These are phyloP conservation scores for Philereme transversata DNA, from an alignment of 2,888 invertebrate genomes.

Conservation along the genomic window DNA sequence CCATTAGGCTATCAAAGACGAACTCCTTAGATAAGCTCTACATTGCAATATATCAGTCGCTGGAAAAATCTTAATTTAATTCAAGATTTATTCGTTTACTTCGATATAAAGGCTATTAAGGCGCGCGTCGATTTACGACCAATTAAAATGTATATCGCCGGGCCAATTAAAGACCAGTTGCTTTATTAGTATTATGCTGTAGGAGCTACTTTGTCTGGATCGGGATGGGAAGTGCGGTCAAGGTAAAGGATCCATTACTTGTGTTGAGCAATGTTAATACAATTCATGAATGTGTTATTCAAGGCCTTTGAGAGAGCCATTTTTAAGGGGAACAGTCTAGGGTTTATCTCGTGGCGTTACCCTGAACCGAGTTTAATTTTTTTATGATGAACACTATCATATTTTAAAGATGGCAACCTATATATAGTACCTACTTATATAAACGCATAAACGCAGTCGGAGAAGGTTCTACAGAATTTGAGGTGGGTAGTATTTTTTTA, in stretches of 20 bases:
- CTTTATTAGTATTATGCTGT: constrained; percentile 71
- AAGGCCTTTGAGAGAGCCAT: too few species aligned
- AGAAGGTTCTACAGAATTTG: too few species aligned
- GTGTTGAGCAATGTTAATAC: background rate
- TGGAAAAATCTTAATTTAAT: constrained; percentile 43
- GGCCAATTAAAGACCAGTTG: constrained; percentile 73
- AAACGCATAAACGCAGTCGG: too few species aligned
- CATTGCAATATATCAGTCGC: constrained; percentile 40
- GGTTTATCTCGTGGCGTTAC: too few species aligned
- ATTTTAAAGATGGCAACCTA: too few species aligned
- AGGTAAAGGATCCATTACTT: constrained; percentile 25
- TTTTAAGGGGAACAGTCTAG: too few species aligned
- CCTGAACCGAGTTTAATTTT: too few species aligned
- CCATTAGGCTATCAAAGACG: constrained; percentile 54
- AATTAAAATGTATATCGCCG: constrained; percentile 78
- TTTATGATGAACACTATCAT: too few species aligned
- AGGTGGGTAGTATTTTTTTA: too few species aligned
- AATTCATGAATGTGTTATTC: too few species aligned
- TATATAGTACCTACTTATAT: too few species aligned
- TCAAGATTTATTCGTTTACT: constrained; percentile 42
- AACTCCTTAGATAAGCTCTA: constrained; percentile 42
- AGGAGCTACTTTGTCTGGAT: constrained; percentile 47
- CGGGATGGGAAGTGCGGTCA: constrained; percentile 22
- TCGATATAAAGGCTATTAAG: constrained; percentile 60
- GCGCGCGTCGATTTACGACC: constrained; percentile 66